A percentile compares a stretch with the other conserved stretches of the same genome.
Conservation (phyloP, 1,140 invertebrate genomes). For the Lasaia peninsularis region DNA sequence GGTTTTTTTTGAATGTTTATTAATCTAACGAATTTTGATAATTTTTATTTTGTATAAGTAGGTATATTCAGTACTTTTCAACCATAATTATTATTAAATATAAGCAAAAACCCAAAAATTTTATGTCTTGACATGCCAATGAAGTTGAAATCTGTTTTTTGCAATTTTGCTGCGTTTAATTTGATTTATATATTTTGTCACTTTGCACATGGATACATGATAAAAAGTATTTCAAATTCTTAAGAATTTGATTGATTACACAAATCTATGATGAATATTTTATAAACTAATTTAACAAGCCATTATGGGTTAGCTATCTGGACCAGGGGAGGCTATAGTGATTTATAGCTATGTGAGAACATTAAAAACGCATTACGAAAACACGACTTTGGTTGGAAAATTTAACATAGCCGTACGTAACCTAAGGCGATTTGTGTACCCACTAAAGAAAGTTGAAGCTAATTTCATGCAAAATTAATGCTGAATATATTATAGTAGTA, state of each 20-base stretch:
- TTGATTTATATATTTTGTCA: too few relatives aligned
- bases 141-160: too few relatives aligned
- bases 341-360: conserved; percentile 76
- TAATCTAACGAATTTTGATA: too few relatives aligned
- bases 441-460: conserved; percentile 18
- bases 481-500: neutral
- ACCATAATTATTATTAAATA: too few relatives aligned
- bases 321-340: conserved; percentile 65
- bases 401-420: conserved; percentile 59
- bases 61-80: too few relatives aligned
- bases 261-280: conserved; percentile 27
- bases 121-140: too few relatives aligned
- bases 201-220: too few relatives aligned
- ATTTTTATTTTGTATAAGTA: too few relatives aligned
- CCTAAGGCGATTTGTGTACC: conserved; percentile 42
- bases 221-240: too few relatives aligned
- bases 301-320: conserved; percentile 74
- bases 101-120: too few relatives aligned
- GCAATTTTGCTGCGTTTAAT: too few relatives aligned
- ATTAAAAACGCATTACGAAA: conserved; percentile 76
- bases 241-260: neutral
- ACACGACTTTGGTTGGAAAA: conserved; percentile 70
- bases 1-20: too few relatives aligned
- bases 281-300: conserved; percentile 73
- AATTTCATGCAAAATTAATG: conserved; percentile 14